A percentile compares a stretch with the other conserved stretches of the same genome.
These are phyloP conservation scores for Drosophila serrata DNA, from an alignment of 1,140 invertebrate genomes.

Conservation along the genomic window DNA sequence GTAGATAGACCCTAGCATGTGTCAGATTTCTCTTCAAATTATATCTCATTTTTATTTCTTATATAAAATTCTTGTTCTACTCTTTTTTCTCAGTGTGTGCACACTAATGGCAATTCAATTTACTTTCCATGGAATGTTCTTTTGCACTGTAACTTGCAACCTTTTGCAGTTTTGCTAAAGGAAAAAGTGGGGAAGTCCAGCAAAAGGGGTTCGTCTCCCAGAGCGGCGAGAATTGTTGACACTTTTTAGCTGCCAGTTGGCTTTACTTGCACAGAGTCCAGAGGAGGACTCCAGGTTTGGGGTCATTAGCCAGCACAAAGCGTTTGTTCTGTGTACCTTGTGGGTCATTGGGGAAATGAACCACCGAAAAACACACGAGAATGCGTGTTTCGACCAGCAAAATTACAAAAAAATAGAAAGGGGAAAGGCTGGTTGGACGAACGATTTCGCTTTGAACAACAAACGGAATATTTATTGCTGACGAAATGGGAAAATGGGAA, in stretches of 20 bases:
- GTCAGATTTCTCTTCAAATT: too few species aligned
- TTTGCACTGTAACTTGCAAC: slow-evolving; percentile 14
- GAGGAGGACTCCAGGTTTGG: slow-evolving; percentile 2
- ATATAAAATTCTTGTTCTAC: rapidly evolving
- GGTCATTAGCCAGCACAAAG: slow-evolving; percentile 48
- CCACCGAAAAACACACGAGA: slow-evolving; percentile 11
- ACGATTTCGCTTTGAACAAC: slow-evolving; percentile 57
- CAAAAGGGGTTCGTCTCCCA: slow-evolving; percentile 16
- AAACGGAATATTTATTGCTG: slow-evolving; percentile 71
- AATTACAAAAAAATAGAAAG: not conserved
- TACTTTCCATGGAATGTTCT: slow-evolving; percentile 17
- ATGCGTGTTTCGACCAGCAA: slow-evolving; percentile 10
- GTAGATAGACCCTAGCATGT: too few species aligned
- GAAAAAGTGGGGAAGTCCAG: not conserved
- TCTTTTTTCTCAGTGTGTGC: not conserved
- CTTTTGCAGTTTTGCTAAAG: slow-evolving; percentile 6
- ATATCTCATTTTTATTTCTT: too few species aligned
- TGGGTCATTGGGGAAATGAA: slow-evolving; percentile 35
- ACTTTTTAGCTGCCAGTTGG: slow-evolving; percentile 31
- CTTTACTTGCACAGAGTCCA: slow-evolving; percentile 11
- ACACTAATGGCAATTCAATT: slow-evolving; percentile 31
- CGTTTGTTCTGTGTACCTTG: slow-evolving; percentile 18
- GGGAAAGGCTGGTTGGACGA: slow-evolving; percentile 5
- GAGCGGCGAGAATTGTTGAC: slow-evolving; percentile 26
- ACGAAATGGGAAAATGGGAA: slow-evolving; percentile 6